Evolutionary conservation across 1,140 invertebrate genomes (phyloP).

Genomic region (Ceratosolen solmsi): DNA sequence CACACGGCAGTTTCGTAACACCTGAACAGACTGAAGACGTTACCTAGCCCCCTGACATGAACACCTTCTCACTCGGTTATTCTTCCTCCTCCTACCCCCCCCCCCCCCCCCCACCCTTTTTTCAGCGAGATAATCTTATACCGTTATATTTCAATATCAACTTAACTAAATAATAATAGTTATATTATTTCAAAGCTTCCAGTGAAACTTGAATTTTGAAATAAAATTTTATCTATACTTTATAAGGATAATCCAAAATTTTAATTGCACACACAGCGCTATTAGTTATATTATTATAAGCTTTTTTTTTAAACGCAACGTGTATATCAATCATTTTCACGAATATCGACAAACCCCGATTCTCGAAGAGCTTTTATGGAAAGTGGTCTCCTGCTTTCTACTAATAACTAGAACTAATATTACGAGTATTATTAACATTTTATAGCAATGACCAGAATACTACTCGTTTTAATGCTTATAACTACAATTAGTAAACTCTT

Average conservation of each 20-base stretch:
- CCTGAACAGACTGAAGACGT: constrained; percentile 19
- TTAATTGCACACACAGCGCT: too few species aligned
- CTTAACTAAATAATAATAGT: background rate
- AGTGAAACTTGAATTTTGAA: too few species aligned
- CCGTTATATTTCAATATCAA: background rate
- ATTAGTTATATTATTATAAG: too few species aligned
- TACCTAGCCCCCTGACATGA: background rate
- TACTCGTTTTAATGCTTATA: background rate
- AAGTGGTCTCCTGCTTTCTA: background rate
- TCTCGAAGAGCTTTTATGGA: background rate
- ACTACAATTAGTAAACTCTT: background rate
- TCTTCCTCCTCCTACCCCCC: background rate
- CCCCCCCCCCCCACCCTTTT: background rate
- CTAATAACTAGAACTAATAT: background rate
- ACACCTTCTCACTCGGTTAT: too few species aligned
- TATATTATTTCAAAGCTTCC: background rate
- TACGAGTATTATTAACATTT: background rate
- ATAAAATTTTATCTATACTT: too few species aligned
- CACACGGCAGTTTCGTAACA: background rate
- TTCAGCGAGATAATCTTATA: constrained; percentile 31
- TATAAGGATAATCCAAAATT: too few species aligned
- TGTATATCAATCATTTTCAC: too few species aligned
- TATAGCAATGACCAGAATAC: background rate
- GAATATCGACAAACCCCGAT: too few species aligned
- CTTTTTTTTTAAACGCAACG: too few species aligned